Base-by-base conservation (phyloP, 2,113 vertebrate genomes). In the Pongo abelii region DNA sequence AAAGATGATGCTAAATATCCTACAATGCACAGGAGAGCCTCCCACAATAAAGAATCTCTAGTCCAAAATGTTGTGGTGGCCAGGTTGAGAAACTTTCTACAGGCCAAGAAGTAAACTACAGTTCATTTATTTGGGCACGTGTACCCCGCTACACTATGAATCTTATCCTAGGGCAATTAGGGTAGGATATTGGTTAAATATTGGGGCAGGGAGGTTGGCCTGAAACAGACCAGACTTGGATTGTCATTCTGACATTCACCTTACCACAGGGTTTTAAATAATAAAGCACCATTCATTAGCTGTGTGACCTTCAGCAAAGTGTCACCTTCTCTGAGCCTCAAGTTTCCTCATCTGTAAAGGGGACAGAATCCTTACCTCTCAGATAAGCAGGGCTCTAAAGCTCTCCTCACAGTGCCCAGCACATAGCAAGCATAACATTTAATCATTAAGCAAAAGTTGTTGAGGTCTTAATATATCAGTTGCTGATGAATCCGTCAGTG, bases 251-350 rank as follows among this genome's bases (percentile, higher is more conserved):
- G 57, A 91, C 61, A 40, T 80, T 91, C 27, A 48, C 25, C 4
- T 70, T n/a, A n/a, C 70, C 10, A 43, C 74, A 4, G 43, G 22
- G 20, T 64, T 67, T 57, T 91, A 77, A 96, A 59, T 92, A 90
- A 50, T 85, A 48, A 61, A 67, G 48, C 59, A 52, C 5, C 18
- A 5, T 74, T 91, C 8, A 46, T 93, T 83, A 50, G 52, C 50
- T 96, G 3, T 13, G 4, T 92, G 87, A 86, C 83, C 43, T 80
- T 84, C 38, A 86, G n/a, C 80, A 46, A 92, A 92, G 35, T 79
- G 27, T 92, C 16, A 87, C 27, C 43, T 48, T 96, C 80, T 95
- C 48, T 90, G 69, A 92, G 55, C 32, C 48, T 96, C 69, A 75
- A 12, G 84, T 93, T 94, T 79, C 69, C 67, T n/a, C 22, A 13